These are phyloP conservation scores for Daktulosphaira vitifoliae DNA, from an alignment of 1,140 invertebrate genomes.

Conservation along the genomic window DNA sequence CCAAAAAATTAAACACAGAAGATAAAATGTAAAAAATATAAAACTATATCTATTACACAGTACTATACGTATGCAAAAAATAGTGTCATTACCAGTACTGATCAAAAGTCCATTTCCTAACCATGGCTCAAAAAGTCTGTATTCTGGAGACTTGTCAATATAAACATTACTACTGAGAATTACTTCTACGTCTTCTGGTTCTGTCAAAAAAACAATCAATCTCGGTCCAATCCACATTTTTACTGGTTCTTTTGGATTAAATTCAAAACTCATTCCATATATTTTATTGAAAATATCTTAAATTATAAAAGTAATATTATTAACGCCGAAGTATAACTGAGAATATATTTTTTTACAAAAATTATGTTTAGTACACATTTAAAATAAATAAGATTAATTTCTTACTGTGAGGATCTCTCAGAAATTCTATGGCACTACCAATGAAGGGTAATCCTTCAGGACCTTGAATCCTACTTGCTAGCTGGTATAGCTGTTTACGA, in stretches of 20 bases:
- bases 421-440: conserved; percentile 61
- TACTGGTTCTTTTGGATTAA: conserved; percentile 38
- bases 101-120: conserved; percentile 78
- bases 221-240: conserved; percentile 57
- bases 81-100: conserved; percentile 60
- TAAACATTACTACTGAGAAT: conserved; percentile 62
- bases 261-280: conserved; percentile 45
- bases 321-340: too few species aligned
- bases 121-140: conserved; percentile 76
- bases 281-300: conserved; percentile 43
- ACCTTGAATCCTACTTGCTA: conserved; percentile 61
- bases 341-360: too few species aligned
- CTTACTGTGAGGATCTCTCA: conserved; percentile 41
- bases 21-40: too few species aligned
- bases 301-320: conserved; percentile 28
- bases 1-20: too few species aligned
- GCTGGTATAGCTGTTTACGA: conserved; percentile 55
- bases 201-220: conserved; percentile 53
- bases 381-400: too few species aligned
- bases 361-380: too few species aligned
- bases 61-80: too few species aligned
- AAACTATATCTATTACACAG: too few species aligned
- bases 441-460: conserved; percentile 57
- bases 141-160: conserved; percentile 67
- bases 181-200: conserved; percentile 58